Evolutionary conservation across 2,113 vertebrate species (phyloP), one percentile per base, ranked within the genome.

Genomic region (Stigmatopora argus): DNA sequence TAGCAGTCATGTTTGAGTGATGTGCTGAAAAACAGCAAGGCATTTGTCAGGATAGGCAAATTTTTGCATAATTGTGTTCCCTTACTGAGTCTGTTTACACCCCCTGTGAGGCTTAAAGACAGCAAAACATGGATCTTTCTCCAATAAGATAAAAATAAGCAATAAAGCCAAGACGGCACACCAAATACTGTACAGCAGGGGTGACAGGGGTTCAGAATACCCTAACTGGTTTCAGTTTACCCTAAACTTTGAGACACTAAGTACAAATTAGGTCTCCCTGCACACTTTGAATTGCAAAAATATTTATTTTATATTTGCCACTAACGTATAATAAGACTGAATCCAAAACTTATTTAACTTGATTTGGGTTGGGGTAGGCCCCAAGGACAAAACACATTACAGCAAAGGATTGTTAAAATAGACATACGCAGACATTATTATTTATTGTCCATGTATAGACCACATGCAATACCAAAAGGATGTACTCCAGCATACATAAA

Each of bases 41-140:
- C 60, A 78, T 81, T 81, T 75, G 78, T 83, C 73, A 78, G 55
- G 21, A 6, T 65, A 78, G 67, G 76, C 67, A 82, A 62, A 78
- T 78, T 74, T 71, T 35, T 69, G 72, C 61, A 76, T 78, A 82
- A 71, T 78, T 70, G 68, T 70, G 70, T 62, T 75, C 71, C 73
- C 56, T 71, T 76, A 52, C 77, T 71, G 63, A 79, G 72, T 67
- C 70, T 72, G 62, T 70, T 76, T 64, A 75, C 82, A 61, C 69
- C 83, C 64, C 79, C 66, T 67, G 75, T 72, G 81, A 77, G 72
- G 65, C 44, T 82, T 66, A 70, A 73, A 45, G 76, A 71, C 74
- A 79, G 73, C 67, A 81, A 68, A 59, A 64, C 64, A 21, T 31
- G 59, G 62, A 82, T 79, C 70, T 46, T 80, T 70, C 64, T 73